phyloP scores from a whole-genome alignment of 2,888 invertebrate species.

The Rhagonycha fulva region DNA sequence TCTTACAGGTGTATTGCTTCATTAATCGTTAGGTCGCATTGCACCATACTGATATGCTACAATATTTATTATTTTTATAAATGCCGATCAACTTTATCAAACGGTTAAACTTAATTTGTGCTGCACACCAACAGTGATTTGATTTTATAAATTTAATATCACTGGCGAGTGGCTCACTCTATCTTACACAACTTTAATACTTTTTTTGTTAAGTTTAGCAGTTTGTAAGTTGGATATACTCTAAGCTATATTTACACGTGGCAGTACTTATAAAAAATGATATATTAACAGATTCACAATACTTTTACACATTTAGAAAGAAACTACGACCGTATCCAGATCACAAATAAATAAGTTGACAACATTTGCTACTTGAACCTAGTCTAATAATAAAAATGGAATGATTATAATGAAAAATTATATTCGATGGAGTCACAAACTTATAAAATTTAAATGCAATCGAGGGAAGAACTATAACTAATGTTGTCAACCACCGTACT shows the following conservation, averaged over 20 bases:
- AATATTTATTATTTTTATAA: slow-evolving; percentile 8
- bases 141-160: no score
- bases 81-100: slow-evolving; percentile 1
- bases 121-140: background rate
- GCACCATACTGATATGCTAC: slow-evolving; percentile 37
- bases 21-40: slow-evolving; percentile 16
- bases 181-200: background rate
- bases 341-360: slow-evolving; percentile 31
- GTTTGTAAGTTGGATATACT: slow-evolving; percentile 27
- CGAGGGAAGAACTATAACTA: slow-evolving; percentile 1
- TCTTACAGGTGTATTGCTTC: background rate
- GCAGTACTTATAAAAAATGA: slow-evolving; percentile 42
- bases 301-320: slow-evolving; percentile 39
- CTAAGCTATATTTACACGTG: slow-evolving; percentile 47
- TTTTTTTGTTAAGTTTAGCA: slow-evolving; percentile 3
- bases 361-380: slow-evolving; percentile 23
- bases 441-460: background rate
- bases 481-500: slow-evolving; percentile 29
- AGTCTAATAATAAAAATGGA: slow-evolving; percentile 15
- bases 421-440: background rate
- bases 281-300: slow-evolving; percentile 30
- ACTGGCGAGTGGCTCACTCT: background rate
- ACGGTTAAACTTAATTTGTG: slow-evolving; percentile 9
- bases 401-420: slow-evolving; percentile 5
- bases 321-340: slow-evolving; percentile 35